A percentile compares a stretch with the other conserved stretches of the same genome.
Conservation (phyloP, 2,113 vertebrate species). For the Malaclemys terrapin region DNA sequence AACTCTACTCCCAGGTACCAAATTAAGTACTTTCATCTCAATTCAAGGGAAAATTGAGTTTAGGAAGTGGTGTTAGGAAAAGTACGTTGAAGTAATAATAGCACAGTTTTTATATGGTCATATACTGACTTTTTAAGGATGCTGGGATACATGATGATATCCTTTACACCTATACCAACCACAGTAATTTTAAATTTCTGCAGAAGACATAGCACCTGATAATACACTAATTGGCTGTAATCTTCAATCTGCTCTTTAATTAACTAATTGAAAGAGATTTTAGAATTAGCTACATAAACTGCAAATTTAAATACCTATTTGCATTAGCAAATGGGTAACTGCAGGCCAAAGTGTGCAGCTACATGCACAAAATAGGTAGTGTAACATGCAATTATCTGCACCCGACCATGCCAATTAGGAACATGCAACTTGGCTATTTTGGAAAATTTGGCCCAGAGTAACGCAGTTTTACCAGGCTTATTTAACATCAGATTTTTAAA, state of each 20-base stretch:
- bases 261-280: too few species aligned
- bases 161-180: neutral
- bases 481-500: neutral
- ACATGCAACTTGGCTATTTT: neutral
- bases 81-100: neutral
- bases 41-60: neutral
- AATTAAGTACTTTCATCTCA: neutral
- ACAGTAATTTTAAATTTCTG: neutral
- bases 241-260: too few species aligned
- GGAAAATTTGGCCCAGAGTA: neutral
- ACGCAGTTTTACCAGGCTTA: neutral
- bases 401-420: neutral
- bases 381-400: neutral
- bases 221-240: neutral
- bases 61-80: neutral
- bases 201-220: neutral
- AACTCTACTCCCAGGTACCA: neutral
- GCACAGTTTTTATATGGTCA: neutral
- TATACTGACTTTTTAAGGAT: neutral
- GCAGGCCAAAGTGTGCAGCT: neutral
- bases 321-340: neutral
- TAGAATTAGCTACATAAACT: too few species aligned
- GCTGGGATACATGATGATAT: neutral
- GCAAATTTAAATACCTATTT: too few species aligned
- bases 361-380: neutral